Conservation (phyloP, 2,113 vertebrate genomes). For the Anolis sagrei region DNA sequence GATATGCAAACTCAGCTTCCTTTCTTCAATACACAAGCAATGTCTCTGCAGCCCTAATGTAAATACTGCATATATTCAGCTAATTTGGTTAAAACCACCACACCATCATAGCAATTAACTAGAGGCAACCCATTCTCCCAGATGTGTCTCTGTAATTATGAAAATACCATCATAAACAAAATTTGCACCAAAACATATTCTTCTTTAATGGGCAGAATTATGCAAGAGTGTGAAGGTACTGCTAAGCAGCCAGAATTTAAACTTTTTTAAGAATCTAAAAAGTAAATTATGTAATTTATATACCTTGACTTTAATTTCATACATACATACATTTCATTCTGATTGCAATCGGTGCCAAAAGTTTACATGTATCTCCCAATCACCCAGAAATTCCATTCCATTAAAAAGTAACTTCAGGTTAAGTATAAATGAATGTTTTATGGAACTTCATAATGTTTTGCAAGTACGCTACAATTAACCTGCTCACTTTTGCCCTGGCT, state of each 20-base stretch:
- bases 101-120: constrained; percentile 37
- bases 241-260: not conserved
- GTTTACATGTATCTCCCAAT: not conserved
- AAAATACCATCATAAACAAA: constrained; percentile 39
- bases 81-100: constrained; percentile 33
- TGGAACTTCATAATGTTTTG: too few relatives aligned
- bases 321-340: not conserved
- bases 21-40: constrained; percentile 23
- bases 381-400: not conserved
- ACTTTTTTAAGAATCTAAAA: not conserved
- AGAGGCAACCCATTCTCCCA: constrained; percentile 38
- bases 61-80: constrained; percentile 42
- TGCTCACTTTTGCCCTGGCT: too few relatives aligned
- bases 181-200: constrained; percentile 10
- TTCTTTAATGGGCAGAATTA: constrained; percentile 16
- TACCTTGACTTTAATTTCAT: not conserved
- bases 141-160: constrained; percentile 35
- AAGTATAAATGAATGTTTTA: too few relatives aligned
- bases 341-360: not conserved
- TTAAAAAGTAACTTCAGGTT: too few relatives aligned
- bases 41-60: constrained; percentile 25
- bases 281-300: not conserved
- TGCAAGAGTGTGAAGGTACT: not conserved
- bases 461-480: too few relatives aligned
- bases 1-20: constrained; percentile 34